Evolutionary conservation across 2,113 vertebrate genomes (phyloP).

Genomic region (Amphilophus citrinellus): DNA sequence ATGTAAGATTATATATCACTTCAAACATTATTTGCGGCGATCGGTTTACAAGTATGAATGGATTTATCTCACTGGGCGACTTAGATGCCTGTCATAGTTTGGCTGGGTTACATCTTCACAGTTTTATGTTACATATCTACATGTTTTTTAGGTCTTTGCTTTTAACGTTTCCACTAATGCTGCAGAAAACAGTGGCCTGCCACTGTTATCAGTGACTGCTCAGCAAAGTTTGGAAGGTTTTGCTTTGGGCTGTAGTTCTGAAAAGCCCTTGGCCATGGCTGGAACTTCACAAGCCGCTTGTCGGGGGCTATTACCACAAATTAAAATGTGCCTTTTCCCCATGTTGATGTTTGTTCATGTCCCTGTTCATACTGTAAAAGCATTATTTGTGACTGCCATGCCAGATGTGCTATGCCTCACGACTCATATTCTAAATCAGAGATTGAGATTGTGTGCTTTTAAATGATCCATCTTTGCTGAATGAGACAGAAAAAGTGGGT

Average conservation of each 20-base stretch:
- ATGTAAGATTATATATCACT: constrained; percentile 20
- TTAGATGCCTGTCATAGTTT: constrained; percentile 10
- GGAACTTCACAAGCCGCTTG: constrained; percentile 10
- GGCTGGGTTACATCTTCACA: constrained; percentile 34
- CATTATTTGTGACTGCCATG: background rate
- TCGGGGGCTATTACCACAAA: constrained; percentile 22
- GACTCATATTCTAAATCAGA: constrained; percentile 30
- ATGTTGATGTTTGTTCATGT: constrained; percentile 4
- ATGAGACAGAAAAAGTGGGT: constrained; percentile 15
- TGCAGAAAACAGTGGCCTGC: constrained; percentile 39
- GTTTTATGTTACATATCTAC: constrained; percentile 37
- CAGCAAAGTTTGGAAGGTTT: constrained; percentile 22
- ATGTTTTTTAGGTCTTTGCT: constrained; percentile 1
- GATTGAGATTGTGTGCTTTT: constrained; percentile 39
- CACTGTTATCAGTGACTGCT: constrained; percentile 28
- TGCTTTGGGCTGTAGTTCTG: constrained; percentile 28
- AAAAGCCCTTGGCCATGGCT: constrained; percentile 21
- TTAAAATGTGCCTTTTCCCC: constrained; percentile 14
- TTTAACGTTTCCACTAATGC: constrained; percentile 32
- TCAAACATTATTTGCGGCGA: constrained; percentile 29
- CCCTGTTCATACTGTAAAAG: constrained; percentile 23
- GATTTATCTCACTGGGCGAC: constrained; percentile 14
- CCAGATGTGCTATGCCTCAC: constrained; percentile 38
- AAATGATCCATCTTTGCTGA: constrained; percentile 41
- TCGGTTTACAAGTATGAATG: constrained; percentile 11